These are phyloP conservation scores for Artibeus jamaicensis DNA, from an alignment of 2,797 vertebrate genomes.

Conservation along the genomic window DNA sequence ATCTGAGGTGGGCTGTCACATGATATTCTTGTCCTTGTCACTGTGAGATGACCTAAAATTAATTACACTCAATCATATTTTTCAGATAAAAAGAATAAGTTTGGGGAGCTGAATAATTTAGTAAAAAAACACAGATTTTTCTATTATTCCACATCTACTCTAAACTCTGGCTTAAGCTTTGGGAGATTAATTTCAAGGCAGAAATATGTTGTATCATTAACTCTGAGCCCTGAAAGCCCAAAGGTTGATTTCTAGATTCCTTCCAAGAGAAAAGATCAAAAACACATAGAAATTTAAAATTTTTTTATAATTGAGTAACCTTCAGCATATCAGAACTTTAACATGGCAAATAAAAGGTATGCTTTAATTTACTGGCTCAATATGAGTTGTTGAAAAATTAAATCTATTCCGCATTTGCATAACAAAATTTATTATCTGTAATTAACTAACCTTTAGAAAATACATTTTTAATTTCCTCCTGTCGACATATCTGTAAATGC, in stretches of 20 bases:
- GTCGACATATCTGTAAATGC: conserved; percentile 64
- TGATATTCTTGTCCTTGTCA: background rate
- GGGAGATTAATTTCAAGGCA: background rate
- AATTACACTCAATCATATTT: background rate
- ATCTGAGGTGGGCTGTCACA: accelerated
- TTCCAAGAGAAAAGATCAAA: conserved; percentile 25
- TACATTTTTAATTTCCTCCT: conserved; percentile 76
- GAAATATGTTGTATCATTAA: background rate
- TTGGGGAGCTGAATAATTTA: background rate
- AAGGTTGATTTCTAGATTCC: background rate
- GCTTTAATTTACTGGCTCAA: conserved; percentile 71
- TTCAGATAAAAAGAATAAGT: background rate
- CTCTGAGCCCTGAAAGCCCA: background rate
- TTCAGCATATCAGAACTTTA: conserved; percentile 74
- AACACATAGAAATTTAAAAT: conserved; percentile 47
- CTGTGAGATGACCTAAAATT: background rate
- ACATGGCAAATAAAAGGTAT: conserved; percentile 69
- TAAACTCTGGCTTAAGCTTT: background rate
- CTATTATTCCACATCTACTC: background rate
- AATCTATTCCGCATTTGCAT: conserved; percentile 77
- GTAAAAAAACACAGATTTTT: background rate
- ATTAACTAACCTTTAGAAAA: conserved; percentile 82
- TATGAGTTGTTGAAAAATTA: conserved; percentile 70
- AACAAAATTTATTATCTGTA: conserved; percentile 79
- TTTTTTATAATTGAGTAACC: conserved; percentile 59